phyloP scores from a whole-genome alignment of 2,888 invertebrate species.

The Horisme vitalbata region DNA sequence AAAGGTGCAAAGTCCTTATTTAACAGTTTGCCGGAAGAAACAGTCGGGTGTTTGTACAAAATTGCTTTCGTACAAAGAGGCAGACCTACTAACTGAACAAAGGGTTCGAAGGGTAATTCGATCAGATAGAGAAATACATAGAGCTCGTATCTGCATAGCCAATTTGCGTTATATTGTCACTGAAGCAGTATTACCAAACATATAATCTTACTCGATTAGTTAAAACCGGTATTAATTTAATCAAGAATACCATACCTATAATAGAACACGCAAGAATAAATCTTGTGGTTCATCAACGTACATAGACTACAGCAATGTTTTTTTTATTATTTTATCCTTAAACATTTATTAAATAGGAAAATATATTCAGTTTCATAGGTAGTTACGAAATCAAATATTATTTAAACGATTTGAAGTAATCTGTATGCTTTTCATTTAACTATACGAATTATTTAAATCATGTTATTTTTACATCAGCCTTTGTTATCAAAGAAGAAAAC shows the following conservation, averaged over 20 bases:
- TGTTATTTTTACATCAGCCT: constrained; percentile 28
- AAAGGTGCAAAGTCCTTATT: not conserved
- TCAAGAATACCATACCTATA: constrained; percentile 12
- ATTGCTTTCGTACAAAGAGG: constrained; percentile 14
- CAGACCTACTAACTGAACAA: constrained; percentile 21
- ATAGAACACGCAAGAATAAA: too few relatives aligned
- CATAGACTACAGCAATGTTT: too few relatives aligned
- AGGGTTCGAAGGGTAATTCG: constrained; percentile 22
- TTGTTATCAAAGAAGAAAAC: constrained; percentile 33
- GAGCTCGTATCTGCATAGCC: constrained; percentile 15
- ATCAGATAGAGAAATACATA: constrained; percentile 22
- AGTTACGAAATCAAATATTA: too few relatives aligned
- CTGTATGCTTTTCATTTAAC: not conserved
- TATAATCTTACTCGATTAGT: constrained; percentile 30
- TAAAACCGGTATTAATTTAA: constrained; percentile 19
- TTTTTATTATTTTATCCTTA: too few relatives aligned
- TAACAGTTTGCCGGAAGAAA: constrained; percentile 6
- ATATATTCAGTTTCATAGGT: too few relatives aligned
- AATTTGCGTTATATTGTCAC: constrained; percentile 27
- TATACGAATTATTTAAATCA: not conserved
- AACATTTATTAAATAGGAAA: too few relatives aligned
- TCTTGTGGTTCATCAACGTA: too few relatives aligned
- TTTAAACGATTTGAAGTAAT: too few relatives aligned
- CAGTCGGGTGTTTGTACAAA: constrained; percentile 7
- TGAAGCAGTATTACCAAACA: constrained; percentile 11